A percentile compares a stretch with the other conserved stretches of the same genome.
These are phyloP conservation scores for Prionace glauca DNA, from an alignment of 2,797 vertebrate species.

Conservation along the genomic window DNA sequence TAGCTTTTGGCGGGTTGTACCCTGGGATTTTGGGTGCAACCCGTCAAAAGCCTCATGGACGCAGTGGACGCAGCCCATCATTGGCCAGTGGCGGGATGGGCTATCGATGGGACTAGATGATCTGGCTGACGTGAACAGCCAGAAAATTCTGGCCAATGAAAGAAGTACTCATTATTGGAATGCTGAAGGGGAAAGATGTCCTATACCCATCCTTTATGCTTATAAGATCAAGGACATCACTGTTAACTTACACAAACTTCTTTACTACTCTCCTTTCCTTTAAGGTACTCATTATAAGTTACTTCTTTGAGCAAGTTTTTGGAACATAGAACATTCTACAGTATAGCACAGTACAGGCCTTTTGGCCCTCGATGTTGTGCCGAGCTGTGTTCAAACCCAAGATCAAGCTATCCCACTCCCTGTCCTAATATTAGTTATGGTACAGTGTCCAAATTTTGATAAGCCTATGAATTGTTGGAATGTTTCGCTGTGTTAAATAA, in stretches of 20 bases:
- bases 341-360: too few species aligned
- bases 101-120: too few species aligned
- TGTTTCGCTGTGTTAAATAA: background rate
- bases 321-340: too few species aligned
- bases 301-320: background rate
- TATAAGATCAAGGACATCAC: background rate
- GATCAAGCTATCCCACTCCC: too few species aligned
- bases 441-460: background rate
- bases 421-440: background rate
- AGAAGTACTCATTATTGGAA: background rate
- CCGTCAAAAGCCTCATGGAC: too few species aligned
- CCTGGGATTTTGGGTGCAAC: too few species aligned
- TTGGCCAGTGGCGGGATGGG: too few species aligned
- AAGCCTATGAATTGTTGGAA: background rate
- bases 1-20: too few species aligned
- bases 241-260: background rate
- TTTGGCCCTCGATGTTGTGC: too few species aligned
- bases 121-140: too few species aligned
- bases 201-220: background rate
- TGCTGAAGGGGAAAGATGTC: background rate
- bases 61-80: too few species aligned
- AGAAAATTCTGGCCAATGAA: background rate
- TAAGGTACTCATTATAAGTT: background rate
- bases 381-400: too few species aligned
- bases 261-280: background rate